Conservation (phyloP, 1,140 invertebrate species). For the Trichonephila inaurata region DNA sequence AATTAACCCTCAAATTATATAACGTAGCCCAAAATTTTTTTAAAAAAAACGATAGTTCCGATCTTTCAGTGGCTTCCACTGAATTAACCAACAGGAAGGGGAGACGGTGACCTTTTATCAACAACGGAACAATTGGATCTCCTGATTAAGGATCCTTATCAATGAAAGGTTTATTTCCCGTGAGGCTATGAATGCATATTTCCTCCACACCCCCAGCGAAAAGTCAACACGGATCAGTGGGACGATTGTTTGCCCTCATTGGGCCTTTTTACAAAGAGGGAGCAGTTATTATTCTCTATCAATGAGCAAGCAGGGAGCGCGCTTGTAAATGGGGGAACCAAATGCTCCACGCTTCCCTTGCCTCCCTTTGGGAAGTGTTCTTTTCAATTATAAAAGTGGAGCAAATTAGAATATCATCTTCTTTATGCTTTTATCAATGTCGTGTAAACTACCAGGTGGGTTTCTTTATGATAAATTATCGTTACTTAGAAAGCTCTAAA, state of each 20-base stretch:
- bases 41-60: no score
- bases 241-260: background rate
- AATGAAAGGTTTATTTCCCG: slow-evolving; percentile 11
- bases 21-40: no score
- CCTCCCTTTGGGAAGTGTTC: no score
- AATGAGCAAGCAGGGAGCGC: background rate
- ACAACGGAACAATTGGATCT: background rate
- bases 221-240: slow-evolving; percentile 3
- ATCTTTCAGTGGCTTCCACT: background rate
- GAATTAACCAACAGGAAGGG: background rate
- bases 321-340: background rate
- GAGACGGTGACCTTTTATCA: background rate
- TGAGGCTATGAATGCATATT: background rate
- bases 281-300: background rate
- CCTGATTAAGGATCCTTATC: slow-evolving; percentile 24
- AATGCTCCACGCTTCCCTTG: background rate
- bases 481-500: no score
- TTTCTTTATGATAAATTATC: no score
- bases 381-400: no score
- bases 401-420: no score
- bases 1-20: no score
- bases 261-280: background rate
- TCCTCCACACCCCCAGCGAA: background rate
- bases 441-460: background rate
- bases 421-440: background rate